Base-by-base conservation (phyloP, 2,888 invertebrate species). In the Spodoptera littoralis region DNA sequence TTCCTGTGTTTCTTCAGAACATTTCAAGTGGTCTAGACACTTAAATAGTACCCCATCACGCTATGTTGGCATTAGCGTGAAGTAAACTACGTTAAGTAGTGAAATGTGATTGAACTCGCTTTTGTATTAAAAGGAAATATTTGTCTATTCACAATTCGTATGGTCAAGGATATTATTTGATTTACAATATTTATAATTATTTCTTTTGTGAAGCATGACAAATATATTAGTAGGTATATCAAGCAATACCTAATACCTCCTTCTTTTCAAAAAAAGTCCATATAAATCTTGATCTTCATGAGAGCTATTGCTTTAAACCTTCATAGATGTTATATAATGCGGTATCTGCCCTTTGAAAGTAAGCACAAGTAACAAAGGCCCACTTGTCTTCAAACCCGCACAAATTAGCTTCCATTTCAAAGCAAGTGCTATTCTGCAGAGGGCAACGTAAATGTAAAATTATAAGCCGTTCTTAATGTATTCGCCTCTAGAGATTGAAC, bases 361-460 rank as follows among this genome's bases (percentile, higher is more conserved):
- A 47, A 59, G 46, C 27, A 55, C 27, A 27, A 27, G 48, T 45
- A 62, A 76, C 76, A 76, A 76, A 78, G 56, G 49, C 59, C 70
- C 61, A 76, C 81, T 73, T 69, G 65, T 64, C 67, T 11, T 55
- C 50, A 62, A 60, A 27, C 30, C 57, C 52, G 62, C 55, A 46
- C 64, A 73, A 77, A 79, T 78, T 72, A 73, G 61, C 63, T 53
- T 65, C 60, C 60, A 70, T 73, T 64, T 66, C 68, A 65, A 73
- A 70, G 77, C 66, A 67, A 78, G 79, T 62, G 49, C 51, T 65
- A 68, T 70, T 55, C 53, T 60, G 60, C 49, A 55, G 41, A 49
- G 50, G 57, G 57, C 56, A 51, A 71, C 73, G 58, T 79, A 76
- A 76, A 80, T 79, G 73, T 80, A 60, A 66, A 79, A 78, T 80